Percentiles rank a stretch among this genome's conserved stretches.
Conservation (phyloP, 2,113 vertebrate species). For the Maccullochella peelii region DNA sequence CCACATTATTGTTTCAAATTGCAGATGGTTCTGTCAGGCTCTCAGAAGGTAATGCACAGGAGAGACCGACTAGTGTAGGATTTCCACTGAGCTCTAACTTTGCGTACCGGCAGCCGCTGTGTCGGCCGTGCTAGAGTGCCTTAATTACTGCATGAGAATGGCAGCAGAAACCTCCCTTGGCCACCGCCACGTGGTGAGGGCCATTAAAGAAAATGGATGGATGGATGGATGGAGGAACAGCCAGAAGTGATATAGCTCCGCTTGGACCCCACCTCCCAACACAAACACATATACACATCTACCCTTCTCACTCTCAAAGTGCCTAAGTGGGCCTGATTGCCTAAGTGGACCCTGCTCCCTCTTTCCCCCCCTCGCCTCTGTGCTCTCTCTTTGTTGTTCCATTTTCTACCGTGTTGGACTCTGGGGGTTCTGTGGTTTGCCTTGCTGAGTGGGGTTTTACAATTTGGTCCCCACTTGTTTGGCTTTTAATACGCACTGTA, state of each 20-base stretch:
- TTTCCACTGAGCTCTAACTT: slow-evolving; percentile 69
- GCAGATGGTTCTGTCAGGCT: slow-evolving; percentile 31
- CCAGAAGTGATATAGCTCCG: slow-evolving; percentile 58
- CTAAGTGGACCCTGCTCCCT: slow-evolving; percentile 78
- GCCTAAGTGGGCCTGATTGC: slow-evolving; percentile 84
- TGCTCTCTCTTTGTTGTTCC: slow-evolving; percentile 76
- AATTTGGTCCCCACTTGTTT: slow-evolving; percentile 75
- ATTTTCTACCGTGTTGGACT: slow-evolving; percentile 73
- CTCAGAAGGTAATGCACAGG: slow-evolving; percentile 43
- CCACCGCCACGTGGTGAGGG: slow-evolving; percentile 64
- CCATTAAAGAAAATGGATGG: slow-evolving; percentile 84
- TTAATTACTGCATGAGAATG: slow-evolving; percentile 83
- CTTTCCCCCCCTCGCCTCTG: slow-evolving; percentile 66
- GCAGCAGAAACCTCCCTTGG: slow-evolving; percentile 64
- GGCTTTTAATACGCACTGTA: slow-evolving; percentile 74
- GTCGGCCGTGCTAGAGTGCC: slow-evolving; percentile 72
- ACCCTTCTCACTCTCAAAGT: slow-evolving; percentile 71
- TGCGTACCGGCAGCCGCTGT: slow-evolving; percentile 67
- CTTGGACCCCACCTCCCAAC: slow-evolving; percentile 40
- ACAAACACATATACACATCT: slow-evolving; percentile 29
- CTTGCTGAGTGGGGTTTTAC: slow-evolving; percentile 79
- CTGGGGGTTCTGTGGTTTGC: slow-evolving; percentile 81
- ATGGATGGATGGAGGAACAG: slow-evolving; percentile 64
- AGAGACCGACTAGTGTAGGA: slow-evolving; percentile 47
- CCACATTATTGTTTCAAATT: slow-evolving; percentile 39